Conservation (phyloP, 2,113 vertebrate genomes). For the Sisor rabdophorus region DNA sequence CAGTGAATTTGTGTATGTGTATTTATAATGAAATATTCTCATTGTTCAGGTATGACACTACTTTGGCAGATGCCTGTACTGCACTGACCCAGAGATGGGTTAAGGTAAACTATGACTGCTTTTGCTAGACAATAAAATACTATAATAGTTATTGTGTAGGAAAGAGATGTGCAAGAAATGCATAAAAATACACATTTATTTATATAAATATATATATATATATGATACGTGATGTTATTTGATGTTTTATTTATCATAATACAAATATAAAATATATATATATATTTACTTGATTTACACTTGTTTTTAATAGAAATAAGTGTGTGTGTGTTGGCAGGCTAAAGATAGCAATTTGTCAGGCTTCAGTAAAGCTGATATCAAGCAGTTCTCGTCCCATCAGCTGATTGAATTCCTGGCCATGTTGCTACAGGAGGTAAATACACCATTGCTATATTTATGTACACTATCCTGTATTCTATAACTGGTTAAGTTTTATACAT, state of each 20-base stretch:
- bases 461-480: background rate
- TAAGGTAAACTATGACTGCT: conserved; percentile 62
- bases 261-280: too few species aligned
- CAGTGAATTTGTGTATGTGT: background rate
- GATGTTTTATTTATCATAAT: too few species aligned
- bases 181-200: background rate
- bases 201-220: background rate
- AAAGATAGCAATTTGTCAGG: conserved; percentile 76
- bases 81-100: conserved; percentile 83
- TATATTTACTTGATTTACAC: too few species aligned
- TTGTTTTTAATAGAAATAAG: too few species aligned
- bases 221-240: background rate
- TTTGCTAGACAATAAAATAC: background rate
- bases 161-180: background rate
- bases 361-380: conserved; percentile 78
- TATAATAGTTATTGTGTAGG: background rate
- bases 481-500: background rate
- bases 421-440: conserved; percentile 79
- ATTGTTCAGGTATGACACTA: conserved; percentile 82
- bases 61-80: conserved; percentile 81
- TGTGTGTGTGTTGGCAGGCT: conserved; percentile 63
- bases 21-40: background rate
- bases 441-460: background rate
- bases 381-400: conserved; percentile 85
- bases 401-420: conserved; percentile 86